phyloP scores from a whole-genome alignment of 2,113 vertebrate species.

The Callipepla californica region DNA sequence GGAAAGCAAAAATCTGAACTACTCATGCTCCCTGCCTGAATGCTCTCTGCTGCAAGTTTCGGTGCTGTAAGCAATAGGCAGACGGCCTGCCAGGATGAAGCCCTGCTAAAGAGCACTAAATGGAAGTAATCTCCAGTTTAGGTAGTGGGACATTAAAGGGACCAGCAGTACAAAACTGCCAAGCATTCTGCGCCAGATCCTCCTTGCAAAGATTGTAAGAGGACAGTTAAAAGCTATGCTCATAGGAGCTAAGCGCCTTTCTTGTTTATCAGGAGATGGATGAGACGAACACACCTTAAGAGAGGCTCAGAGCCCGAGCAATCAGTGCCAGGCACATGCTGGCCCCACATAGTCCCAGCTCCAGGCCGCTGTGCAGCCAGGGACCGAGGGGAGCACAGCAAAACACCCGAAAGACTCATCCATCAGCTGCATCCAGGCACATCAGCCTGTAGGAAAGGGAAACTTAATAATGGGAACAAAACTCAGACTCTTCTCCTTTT shows the following conservation, averaged over 20 bases:
- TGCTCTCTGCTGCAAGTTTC: neutral
- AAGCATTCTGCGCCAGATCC: neutral
- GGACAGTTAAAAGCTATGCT: neutral
- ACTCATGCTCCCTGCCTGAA: neutral
- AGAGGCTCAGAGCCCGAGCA: neutral
- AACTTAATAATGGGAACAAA: neutral
- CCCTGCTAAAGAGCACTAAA: neutral
- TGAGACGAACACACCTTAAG: neutral
- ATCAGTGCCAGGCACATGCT: neutral
- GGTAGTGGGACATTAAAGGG: neutral
- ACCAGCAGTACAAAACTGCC: neutral
- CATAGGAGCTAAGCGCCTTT: neutral
- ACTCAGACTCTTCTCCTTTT: neutral
- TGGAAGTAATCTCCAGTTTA: neutral
- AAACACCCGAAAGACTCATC: too few species aligned
- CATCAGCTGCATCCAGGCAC: neutral
- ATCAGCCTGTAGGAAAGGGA: rapidly evolving
- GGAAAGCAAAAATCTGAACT: neutral
- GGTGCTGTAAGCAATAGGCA: neutral
- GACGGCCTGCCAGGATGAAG: neutral
- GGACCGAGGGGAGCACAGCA: too few species aligned
- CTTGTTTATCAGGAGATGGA: neutral
- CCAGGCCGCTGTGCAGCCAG: rapidly evolving
- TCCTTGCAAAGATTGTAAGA: neutral
- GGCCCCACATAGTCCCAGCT: neutral